Evolutionary conservation across 2,888 invertebrate genomes (phyloP), one percentile per base, ranked within the genome.

Genomic region (Chloroclysta siterata): DNA sequence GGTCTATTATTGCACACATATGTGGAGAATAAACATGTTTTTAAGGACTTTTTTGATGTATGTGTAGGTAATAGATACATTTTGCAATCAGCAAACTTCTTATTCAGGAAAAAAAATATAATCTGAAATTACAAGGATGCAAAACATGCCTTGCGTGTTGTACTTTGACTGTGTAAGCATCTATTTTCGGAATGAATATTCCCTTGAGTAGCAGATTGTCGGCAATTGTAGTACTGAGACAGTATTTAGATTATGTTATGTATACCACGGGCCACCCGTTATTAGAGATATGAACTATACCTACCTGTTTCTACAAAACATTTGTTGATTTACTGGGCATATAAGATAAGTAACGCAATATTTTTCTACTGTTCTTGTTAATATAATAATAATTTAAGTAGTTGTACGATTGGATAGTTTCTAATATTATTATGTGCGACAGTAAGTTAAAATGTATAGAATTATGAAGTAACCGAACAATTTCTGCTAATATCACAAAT

Each of bases 291-390:
- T 42, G 2, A 29, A 53, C 22, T 46, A 41, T 53, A 47, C 39
- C 41, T 46, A 11, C 10, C 36, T 53, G 33, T 59, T 48, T 60
- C 53, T 59, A 46, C 33, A 56, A 46, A 47, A 44, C 57, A 57
- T 59, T 63, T 60, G 54, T 58, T 62, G 41, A 57, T 51, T 61
- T 55, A 60, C 56, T 59, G 60, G 55, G 51, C 62, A 66, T 68
- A 66, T 59, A 58, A 56, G 41, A 53, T 63, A 65, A 69, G 58
- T 58, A 61, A 64, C 53, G 64, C 69, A 69, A 69, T 71, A 69
- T 71, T 69, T 71, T 71, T 69, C 58, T 71, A 71, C 65, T 69
- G 61, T 65, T 65, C 55, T 65, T 66, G 62, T 66, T 67, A 63
- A 57, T 61, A 29, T 53, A 53, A 39, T 47, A 17, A 60, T 58